Evolutionary conservation across 37 sponge, comb jelly and placozoan genomes (phyloP).

Genomic region (Geodia barretti): DNA sequence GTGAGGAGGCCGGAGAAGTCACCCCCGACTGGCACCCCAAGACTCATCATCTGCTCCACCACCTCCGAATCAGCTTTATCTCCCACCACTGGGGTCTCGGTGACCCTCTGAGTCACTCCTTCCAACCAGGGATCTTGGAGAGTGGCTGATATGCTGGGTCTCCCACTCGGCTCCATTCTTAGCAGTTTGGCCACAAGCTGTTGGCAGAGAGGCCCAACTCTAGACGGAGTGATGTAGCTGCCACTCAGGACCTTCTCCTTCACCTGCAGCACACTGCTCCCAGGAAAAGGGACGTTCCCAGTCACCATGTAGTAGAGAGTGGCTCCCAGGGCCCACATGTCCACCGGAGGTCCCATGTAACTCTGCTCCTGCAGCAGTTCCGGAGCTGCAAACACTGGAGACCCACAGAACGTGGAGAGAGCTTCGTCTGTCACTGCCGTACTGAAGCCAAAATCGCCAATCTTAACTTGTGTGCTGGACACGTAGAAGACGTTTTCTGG

Average conservation of each 20-base stretch:
- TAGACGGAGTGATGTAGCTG: constrained; percentile 50
- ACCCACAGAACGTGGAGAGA: constrained; percentile 86
- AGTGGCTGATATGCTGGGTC: background rate
- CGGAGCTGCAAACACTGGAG: constrained; percentile 90
- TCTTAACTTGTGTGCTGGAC: constrained; percentile 44
- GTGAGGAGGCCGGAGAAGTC: constrained; percentile 3
- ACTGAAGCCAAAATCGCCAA: constrained; percentile 93
- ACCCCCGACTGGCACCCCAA: constrained; percentile 15
- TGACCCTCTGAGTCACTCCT: background rate
- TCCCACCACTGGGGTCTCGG: background rate
- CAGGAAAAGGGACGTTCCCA: constrained; percentile 74
- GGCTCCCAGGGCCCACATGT: constrained; percentile 88
- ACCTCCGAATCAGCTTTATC: constrained; percentile 11
- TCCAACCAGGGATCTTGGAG: background rate
- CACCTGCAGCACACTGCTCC: constrained; percentile 54
- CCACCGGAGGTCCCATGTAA: constrained; percentile 71
- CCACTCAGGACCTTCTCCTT: constrained; percentile 71
- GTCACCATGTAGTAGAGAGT: constrained; percentile 77
- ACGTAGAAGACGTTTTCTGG: constrained; percentile 88
- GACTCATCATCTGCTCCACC: background rate
- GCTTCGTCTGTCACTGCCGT: constrained; percentile 10
- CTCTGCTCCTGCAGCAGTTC: constrained; percentile 78
- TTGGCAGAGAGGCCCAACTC: constrained; percentile 11
- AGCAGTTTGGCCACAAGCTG: constrained; percentile 46
- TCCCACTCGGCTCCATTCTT: constrained; percentile 14